These are phyloP conservation scores for Drosophila atroscutellata DNA, from an alignment of 2,888 invertebrate species.

Conservation along the genomic window DNA sequence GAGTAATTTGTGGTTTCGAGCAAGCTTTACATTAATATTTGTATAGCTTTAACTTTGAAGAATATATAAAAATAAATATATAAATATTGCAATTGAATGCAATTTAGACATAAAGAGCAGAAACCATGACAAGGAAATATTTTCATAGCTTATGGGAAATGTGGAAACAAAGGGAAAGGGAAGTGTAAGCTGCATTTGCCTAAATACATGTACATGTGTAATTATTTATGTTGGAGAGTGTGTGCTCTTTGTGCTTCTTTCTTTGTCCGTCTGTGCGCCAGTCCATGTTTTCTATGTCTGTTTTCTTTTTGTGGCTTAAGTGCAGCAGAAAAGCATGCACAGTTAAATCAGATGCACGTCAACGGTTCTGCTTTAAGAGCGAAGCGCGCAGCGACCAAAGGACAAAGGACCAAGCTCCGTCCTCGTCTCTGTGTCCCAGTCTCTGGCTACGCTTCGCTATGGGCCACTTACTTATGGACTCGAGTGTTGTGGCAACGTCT, in stretches of 20 bases:
- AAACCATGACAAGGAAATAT: not conserved
- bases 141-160: not conserved
- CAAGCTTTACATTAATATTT: not conserved
- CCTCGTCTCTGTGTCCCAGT: not conserved
- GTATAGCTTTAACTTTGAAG: not conserved
- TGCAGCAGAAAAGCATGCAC: conserved; percentile 53
- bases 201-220: not conserved
- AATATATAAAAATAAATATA: not conserved
- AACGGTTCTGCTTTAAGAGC: conserved; percentile 33
- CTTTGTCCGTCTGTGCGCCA: conserved; percentile 14
- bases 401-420: not conserved
- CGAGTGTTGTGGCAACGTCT: conserved; percentile 45
- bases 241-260: not conserved
- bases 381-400: conserved; percentile 4
- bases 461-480: conserved; percentile 55
- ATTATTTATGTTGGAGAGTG: conserved; percentile 2
- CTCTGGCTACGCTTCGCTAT: conserved; percentile 17
- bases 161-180: not conserved
- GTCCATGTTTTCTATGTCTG: conserved; percentile 4
- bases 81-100: not conserved
- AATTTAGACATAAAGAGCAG: not conserved
- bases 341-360: conserved; percentile 47
- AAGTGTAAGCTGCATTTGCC: not conserved
- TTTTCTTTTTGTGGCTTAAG: conserved; percentile 25
- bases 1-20: not conserved